Percentiles rank a stretch among this genome's conserved stretches.
Evolutionary conservation across 2,797 vertebrate genomes (phyloP).

Genomic region (Mionectes olivaceus): DNA sequence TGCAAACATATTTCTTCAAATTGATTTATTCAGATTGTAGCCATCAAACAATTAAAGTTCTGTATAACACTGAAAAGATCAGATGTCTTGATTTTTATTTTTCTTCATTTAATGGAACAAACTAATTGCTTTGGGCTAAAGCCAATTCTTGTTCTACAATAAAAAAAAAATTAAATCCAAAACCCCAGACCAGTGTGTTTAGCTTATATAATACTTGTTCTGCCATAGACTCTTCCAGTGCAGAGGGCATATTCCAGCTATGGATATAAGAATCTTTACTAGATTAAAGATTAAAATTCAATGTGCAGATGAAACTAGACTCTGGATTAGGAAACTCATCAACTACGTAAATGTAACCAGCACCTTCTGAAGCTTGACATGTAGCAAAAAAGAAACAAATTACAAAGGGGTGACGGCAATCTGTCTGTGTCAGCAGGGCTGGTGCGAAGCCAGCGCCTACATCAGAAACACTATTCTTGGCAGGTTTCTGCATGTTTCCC

Average conservation of each 20-base stretch:
- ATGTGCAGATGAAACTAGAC: constrained; percentile 30
- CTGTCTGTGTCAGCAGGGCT: constrained; percentile 37
- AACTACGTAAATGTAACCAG: not conserved
- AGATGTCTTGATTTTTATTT: not conserved
- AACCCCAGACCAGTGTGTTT: not conserved
- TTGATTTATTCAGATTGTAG: constrained; percentile 3
- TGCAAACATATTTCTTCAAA: constrained; percentile 33
- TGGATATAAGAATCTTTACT: not conserved
- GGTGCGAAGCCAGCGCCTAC: not conserved
- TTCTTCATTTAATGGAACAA: not conserved
- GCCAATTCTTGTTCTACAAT: not conserved
- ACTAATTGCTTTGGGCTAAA: constrained; percentile 29
- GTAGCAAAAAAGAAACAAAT: not conserved
- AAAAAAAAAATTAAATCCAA: not conserved
- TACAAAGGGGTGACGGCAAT: constrained; percentile 12
- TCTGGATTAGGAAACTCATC: constrained; percentile 25
- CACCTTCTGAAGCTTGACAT: not conserved
- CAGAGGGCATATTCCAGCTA: not conserved
- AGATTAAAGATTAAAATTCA: constrained; percentile 54
- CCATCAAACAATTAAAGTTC: constrained; percentile 33
- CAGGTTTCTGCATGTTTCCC: constrained; percentile 16
- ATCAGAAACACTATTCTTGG: not conserved
- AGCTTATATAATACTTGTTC: not conserved
- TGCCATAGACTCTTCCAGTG: not conserved
- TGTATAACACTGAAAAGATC: constrained; percentile 12